These are phyloP conservation scores for Monopterus albus DNA, from an alignment of 2,113 vertebrate genomes.

Conservation along the genomic window DNA sequence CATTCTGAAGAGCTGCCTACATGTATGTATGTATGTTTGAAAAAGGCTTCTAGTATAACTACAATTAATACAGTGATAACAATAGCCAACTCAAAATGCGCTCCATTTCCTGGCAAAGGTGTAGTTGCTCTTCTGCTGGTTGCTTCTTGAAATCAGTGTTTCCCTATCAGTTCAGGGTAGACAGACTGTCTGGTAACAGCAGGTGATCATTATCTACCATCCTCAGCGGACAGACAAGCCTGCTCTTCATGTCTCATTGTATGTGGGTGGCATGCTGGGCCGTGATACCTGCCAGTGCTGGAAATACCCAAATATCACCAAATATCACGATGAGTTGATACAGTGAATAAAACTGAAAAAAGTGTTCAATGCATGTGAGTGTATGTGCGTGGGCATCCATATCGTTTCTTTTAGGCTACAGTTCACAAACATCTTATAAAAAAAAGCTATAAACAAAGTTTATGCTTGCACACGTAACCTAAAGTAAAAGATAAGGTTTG, in stretches of 20 bases:
- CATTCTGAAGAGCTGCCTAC: too few species aligned
- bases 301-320: slow-evolving; percentile 48
- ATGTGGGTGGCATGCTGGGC: slow-evolving; percentile 62
- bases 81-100: neutral
- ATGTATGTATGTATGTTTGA: too few species aligned
- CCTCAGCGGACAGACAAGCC: slow-evolving; percentile 46
- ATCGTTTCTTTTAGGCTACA: neutral
- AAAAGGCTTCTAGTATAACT: too few species aligned
- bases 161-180: slow-evolving; percentile 63
- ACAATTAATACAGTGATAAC: neutral
- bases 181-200: slow-evolving; percentile 68
- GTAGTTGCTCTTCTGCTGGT: neutral
- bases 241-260: slow-evolving; percentile 60
- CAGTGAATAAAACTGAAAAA: slow-evolving; percentile 9
- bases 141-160: slow-evolving; percentile 43
- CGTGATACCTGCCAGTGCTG: slow-evolving; percentile 33
- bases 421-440: neutral
- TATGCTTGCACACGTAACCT: neutral
- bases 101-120: neutral
- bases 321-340: neutral
- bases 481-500: too few species aligned
- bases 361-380: neutral
- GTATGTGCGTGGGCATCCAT: neutral
- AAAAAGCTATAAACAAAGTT: too few species aligned
- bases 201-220: slow-evolving; percentile 73